A percentile compares a stretch with the other conserved stretches of the same genome.
Conservation (phyloP, 2,888 invertebrate species). For the Nymphalis polychloros region DNA sequence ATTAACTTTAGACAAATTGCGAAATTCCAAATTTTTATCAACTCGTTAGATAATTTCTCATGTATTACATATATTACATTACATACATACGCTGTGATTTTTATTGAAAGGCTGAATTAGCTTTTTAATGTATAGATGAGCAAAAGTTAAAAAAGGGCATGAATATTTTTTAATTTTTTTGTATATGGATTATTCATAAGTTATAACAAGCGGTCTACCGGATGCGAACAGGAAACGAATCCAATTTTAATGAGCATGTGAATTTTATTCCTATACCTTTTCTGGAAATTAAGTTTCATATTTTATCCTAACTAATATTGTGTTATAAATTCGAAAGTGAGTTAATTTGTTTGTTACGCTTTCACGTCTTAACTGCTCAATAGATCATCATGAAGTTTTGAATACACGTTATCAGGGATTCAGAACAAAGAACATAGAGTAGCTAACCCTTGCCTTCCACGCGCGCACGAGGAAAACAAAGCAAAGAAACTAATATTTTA, state of each 20-base stretch:
- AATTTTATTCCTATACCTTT: slow-evolving; percentile 14
- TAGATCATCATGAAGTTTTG: no score
- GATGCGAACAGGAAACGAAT: slow-evolving; percentile 51
- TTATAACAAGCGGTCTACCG: slow-evolving; percentile 50
- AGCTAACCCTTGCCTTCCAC: no score
- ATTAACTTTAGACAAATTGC: slow-evolving; percentile 13
- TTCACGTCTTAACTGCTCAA: no score
- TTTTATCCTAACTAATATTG: no score
- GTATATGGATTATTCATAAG: slow-evolving; percentile 56
- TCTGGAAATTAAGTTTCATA: background rate
- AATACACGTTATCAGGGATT: no score
- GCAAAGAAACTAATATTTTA: background rate
- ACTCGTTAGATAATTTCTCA: background rate
- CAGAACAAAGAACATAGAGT: no score
- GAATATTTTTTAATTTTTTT: slow-evolving; percentile 50
- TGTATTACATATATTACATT: no score
- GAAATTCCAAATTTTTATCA: background rate
- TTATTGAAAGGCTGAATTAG: slow-evolving; percentile 6
- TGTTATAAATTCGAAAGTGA: no score
- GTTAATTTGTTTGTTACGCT: no score
- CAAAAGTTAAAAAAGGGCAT: slow-evolving; percentile 37
- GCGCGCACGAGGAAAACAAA: no score
- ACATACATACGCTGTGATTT: background rate
- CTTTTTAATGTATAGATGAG: slow-evolving; percentile 3
- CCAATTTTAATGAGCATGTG: slow-evolving; percentile 43